Percentiles rank a stretch among this genome's conserved stretches.
These are phyloP conservation scores for Octonoba sinensis DNA, from an alignment of 2,888 invertebrate genomes.

Conservation along the genomic window DNA sequence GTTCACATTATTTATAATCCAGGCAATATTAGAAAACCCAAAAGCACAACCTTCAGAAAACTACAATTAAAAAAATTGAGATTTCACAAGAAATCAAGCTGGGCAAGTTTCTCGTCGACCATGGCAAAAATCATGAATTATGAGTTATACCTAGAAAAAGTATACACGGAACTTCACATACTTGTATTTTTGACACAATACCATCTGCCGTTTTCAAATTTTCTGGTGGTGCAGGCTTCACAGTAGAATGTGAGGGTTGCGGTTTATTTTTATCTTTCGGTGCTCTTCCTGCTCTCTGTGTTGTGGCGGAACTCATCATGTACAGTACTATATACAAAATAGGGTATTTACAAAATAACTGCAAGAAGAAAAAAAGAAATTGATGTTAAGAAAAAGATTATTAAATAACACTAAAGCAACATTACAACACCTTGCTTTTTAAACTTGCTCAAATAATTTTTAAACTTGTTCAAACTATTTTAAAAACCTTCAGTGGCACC, in stretches of 20 bases:
- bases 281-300: conserved; percentile 63
- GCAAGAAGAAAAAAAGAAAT: conserved; percentile 15
- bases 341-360: conserved; percentile 65
- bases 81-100: too few relatives aligned
- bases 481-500: too few relatives aligned
- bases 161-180: background rate
- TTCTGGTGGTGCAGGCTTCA: conserved; percentile 38
- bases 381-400: background rate
- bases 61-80: background rate
- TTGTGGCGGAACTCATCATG: conserved; percentile 64
- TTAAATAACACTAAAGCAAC: background rate
- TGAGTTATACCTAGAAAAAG: too few relatives aligned
- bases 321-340: conserved; percentile 65
- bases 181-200: conserved; percentile 59
- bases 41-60: too few relatives aligned
- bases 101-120: too few relatives aligned
- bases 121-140: too few relatives aligned
- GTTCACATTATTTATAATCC: too few relatives aligned
- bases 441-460: background rate
- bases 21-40: too few relatives aligned
- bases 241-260: conserved; percentile 48
- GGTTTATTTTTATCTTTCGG: conserved; percentile 60
- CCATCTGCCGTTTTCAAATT: conserved; percentile 53
- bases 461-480: too few relatives aligned
- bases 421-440: background rate